Conservation (phyloP, 2,888 invertebrate genomes). For the Cryptocheilus praepositus region DNA sequence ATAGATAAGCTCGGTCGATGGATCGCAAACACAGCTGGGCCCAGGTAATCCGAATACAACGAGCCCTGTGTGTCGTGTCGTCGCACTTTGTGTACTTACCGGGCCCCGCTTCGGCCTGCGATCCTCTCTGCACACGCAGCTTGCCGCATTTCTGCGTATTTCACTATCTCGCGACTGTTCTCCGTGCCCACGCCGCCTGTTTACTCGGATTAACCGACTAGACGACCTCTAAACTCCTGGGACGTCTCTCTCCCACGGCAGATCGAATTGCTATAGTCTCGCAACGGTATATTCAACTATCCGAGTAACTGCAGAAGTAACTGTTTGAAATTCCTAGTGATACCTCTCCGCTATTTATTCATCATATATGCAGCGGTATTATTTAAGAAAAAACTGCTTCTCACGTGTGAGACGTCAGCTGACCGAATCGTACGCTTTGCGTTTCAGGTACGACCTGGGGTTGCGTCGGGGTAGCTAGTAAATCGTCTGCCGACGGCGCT, state of each 20-base stretch:
- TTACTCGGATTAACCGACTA: conserved; percentile 66
- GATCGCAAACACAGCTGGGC: conserved; percentile 71
- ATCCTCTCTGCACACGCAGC: conserved; percentile 68
- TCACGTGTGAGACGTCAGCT: no score
- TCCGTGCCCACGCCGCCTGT: conserved; percentile 42
- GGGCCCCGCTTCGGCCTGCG: conserved; percentile 24
- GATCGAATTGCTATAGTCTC: background rate
- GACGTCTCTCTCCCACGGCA: conserved; percentile 27
- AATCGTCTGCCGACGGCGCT: conserved; percentile 60
- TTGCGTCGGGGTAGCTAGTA: conserved; percentile 71
- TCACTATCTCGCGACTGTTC: conserved; percentile 53
- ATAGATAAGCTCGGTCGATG: conserved; percentile 68
- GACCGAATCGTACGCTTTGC: conserved; percentile 15
- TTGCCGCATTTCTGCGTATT: conserved; percentile 67
- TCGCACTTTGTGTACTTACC: conserved; percentile 49
- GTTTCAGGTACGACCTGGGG: conserved; percentile 72
- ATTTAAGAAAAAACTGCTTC: no score
- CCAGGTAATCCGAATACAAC: conserved; percentile 64
- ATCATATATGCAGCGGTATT: no score
- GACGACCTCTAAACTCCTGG: conserved; percentile 48
- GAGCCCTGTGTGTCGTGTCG: conserved; percentile 56
- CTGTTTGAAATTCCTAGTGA: no score
- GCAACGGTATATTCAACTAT: background rate
- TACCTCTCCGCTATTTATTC: no score
- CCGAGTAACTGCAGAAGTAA: no score